These are phyloP conservation scores for Ammodramus savannarum DNA, from an alignment of 2,113 vertebrate genomes.

Conservation along the genomic window DNA sequence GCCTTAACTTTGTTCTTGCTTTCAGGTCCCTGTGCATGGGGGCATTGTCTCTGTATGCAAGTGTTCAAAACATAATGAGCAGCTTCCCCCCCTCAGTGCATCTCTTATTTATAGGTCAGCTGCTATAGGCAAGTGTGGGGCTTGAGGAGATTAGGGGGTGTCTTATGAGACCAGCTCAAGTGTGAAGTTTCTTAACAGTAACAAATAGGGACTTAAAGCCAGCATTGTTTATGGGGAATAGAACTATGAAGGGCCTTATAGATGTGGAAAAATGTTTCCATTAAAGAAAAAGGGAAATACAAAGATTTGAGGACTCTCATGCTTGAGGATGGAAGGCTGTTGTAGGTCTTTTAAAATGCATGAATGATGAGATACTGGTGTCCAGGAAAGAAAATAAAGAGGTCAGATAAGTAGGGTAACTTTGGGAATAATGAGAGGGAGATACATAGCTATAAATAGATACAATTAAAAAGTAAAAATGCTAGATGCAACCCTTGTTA, in stretches of 20 bases:
- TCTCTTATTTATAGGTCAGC: constrained; percentile 32
- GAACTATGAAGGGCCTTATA: not conserved
- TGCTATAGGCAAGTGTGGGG: not conserved
- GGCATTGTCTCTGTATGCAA: not conserved
- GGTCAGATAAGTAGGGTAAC: not conserved
- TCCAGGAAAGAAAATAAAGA: not conserved
- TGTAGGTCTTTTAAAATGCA: not conserved
- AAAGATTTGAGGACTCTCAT: not conserved
- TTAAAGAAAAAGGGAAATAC: not conserved
- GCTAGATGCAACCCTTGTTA: not conserved
- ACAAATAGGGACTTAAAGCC: constrained; percentile 2
- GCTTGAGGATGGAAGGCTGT: not conserved
- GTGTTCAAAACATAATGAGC: constrained; percentile 22
- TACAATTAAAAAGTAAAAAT: not conserved
- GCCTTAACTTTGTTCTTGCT: not conserved
- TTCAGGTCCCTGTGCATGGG: not conserved
- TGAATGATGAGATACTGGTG: not conserved
- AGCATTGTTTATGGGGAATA: not conserved
- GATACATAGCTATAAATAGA: fast-evolving
- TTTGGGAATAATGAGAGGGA: not conserved
- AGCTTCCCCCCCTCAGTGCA: not conserved
- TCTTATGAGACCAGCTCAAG: not conserved
- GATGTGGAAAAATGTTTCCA: not conserved
- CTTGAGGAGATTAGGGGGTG: constrained; percentile 12
- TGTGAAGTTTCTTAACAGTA: constrained; percentile 38